These are phyloP conservation scores for Apis cerana DNA, from an alignment of 1,140 invertebrate genomes.

Conservation along the genomic window DNA sequence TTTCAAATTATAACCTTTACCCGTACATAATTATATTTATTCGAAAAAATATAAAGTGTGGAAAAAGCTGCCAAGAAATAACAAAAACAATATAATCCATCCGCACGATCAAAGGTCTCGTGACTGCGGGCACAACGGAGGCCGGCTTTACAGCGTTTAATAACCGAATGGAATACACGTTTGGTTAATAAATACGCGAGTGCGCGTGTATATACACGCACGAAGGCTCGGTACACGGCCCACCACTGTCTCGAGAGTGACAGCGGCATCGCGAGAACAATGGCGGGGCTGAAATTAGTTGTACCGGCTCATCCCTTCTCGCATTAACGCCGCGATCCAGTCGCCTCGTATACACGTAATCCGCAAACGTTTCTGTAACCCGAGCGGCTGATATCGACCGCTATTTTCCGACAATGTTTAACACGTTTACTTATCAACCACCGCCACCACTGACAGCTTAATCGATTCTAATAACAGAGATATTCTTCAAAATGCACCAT, in stretches of 20 bases:
- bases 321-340: slow-evolving; percentile 55
- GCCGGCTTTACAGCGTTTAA: slow-evolving; percentile 15
- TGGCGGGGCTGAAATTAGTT: slow-evolving; percentile 55
- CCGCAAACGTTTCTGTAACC: slow-evolving; percentile 50
- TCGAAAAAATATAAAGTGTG: too few relatives aligned
- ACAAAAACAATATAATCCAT: neutral
- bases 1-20: too few relatives aligned
- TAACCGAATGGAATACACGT: slow-evolving; percentile 30
- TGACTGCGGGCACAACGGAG: too few relatives aligned
- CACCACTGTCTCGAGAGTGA: slow-evolving; percentile 33
- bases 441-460: slow-evolving; percentile 20
- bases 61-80: too few relatives aligned
- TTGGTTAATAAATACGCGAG: slow-evolving; percentile 30
- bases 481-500: neutral
- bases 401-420: slow-evolving; percentile 57
- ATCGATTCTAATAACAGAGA: slow-evolving; percentile 26
- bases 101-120: neutral
- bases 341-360: slow-evolving; percentile 52
- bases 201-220: neutral
- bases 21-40: too few relatives aligned
- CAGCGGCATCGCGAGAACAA: slow-evolving; percentile 48
- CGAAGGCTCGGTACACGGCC: slow-evolving; percentile 12
- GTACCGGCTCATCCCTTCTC: slow-evolving; percentile 48
- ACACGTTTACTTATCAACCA: slow-evolving; percentile 35
- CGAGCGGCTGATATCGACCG: slow-evolving; percentile 52